A percentile compares a stretch with the other conserved stretches of the same genome.
These are phyloP conservation scores for Epicauta chinensis DNA, from an alignment of 1,140 invertebrate genomes.

Conservation along the genomic window DNA sequence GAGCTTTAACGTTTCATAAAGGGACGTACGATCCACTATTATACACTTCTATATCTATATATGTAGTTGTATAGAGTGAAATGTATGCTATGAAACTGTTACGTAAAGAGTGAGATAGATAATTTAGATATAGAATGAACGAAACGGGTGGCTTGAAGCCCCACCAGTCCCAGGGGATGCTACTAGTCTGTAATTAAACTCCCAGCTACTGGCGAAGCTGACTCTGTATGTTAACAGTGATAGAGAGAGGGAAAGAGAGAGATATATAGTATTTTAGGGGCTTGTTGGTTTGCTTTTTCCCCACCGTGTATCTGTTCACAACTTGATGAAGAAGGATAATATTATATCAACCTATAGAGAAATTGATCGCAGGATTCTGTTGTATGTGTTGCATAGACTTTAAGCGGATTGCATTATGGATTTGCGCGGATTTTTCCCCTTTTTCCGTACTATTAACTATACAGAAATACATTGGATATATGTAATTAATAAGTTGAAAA, in stretches of 20 bases:
- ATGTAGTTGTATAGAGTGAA: no score
- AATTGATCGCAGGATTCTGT: slow-evolving; percentile 30
- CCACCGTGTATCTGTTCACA: slow-evolving; percentile 22
- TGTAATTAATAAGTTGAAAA: slow-evolving; percentile 22
- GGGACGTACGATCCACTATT: no score
- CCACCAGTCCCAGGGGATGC: slow-evolving; percentile 32
- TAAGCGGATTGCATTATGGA: slow-evolving; percentile 32
- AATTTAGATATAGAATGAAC: not conserved
- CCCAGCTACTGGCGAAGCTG: slow-evolving; percentile 26
- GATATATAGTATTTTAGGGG: not conserved
- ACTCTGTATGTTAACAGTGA: slow-evolving; percentile 3
- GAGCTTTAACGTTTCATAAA: slow-evolving; percentile 3
- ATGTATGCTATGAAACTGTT: not conserved
- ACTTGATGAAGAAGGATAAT: slow-evolving; percentile 30
- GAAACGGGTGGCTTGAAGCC: slow-evolving; percentile 34
- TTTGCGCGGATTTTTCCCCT: slow-evolving; percentile 27
- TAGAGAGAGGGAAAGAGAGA: no score
- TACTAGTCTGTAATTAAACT: slow-evolving; percentile 37
- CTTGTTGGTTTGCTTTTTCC: slow-evolving; percentile 20
- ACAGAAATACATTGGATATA: not conserved
- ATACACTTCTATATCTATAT: no score
- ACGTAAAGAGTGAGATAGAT: no score
- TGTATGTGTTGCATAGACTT: slow-evolving; percentile 30
- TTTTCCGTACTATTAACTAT: slow-evolving; percentile 6
- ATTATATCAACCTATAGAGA: slow-evolving; percentile 29